phyloP scores from a whole-genome alignment of 2,888 invertebrate species.

The Malacosoma neustria region DNA sequence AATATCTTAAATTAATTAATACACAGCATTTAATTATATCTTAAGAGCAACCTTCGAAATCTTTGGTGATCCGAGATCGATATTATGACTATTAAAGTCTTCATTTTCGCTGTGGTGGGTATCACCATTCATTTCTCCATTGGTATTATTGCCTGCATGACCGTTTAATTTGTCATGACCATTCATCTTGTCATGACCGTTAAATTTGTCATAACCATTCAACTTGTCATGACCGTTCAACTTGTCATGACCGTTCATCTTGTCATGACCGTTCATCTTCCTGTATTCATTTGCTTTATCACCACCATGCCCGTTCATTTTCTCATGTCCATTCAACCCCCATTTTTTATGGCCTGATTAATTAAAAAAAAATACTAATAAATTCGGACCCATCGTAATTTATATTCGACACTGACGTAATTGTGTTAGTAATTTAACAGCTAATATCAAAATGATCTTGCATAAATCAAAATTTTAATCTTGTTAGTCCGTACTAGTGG shows the following conservation, averaged over 20 bases:
- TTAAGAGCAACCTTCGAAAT: constrained; percentile 65
- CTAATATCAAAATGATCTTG: constrained; percentile 9
- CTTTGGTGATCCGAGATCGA: constrained; percentile 64
- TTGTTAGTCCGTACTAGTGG: constrained; percentile 39
- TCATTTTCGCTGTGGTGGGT: constrained; percentile 25
- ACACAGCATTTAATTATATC: constrained; percentile 29
- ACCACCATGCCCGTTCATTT: constrained; percentile 26
- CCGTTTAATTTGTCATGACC: constrained; percentile 26
- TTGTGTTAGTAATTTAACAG: constrained; percentile 41
- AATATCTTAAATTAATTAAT: constrained; percentile 25
- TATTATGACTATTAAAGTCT: constrained; percentile 33
- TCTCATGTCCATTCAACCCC: constrained; percentile 17
- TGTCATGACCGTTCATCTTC: constrained; percentile 28
- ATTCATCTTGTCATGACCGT: constrained; percentile 17
- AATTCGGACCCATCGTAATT: constrained; percentile 35
- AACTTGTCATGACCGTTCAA: constrained; percentile 26
- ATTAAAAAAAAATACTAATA: constrained; percentile 40
- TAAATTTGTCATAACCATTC: constrained; percentile 19
- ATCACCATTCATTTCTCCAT: constrained; percentile 26
- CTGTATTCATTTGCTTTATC: constrained; percentile 17
- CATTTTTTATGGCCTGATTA: constrained; percentile 55
- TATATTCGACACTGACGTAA: constrained; percentile 50
- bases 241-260: constrained; percentile 27
- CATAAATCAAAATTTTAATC: constrained; percentile 15
- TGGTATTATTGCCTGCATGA: constrained; percentile 9